Base-by-base conservation (phyloP, 2,797 vertebrate genomes). In the Threskiornis aethiopicus region DNA sequence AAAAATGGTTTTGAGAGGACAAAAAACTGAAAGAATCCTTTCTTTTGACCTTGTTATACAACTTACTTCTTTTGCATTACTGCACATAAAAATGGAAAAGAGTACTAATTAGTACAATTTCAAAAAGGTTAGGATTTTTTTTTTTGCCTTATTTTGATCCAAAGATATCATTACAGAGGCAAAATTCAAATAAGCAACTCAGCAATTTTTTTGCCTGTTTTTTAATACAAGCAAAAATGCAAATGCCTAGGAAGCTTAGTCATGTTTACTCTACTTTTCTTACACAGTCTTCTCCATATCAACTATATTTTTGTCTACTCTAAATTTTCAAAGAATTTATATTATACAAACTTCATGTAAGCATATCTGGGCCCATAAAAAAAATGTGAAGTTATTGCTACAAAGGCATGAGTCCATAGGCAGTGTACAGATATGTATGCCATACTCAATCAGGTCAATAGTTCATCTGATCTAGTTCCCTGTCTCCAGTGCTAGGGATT, bases 91-190 rank as follows among this genome's bases (percentile, higher is more conserved):
- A 78, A 42, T 26, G 17, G 16, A 39, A 52, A 55, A 81, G 7
- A 55, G 1, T 13, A 31, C 4, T 65, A 49, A 35, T 28, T 42
- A 70, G 6, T 21, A 51, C 2, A 44, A 18, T 66, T 55, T 65
- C 29, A 80, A 51, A 67, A 22, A 69, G 16, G 1, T 2, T 33
- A 11, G 4, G 16, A 3, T 1, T 0, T 0, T 10, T 41, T 49
- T 49, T 49, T 49, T 69, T 62, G 4, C 15, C 20, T 76, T 84
- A 31, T 59, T 59, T 80, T 55, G 19, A 35, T 55, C 15, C 25
- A 70, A 47, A 66, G n/a, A 37, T 83, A 46, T 21, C 8, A 55
- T 69, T 69, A 46, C 13, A 62, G 15, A 24, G 10, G 6, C 13
- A 69, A 47, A 76, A 78, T 12, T 41, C 61, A 62, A 51, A 42